Evolutionary conservation across 2,113 vertebrate species (phyloP).

Genomic region (Osmerus eperlanus): DNA sequence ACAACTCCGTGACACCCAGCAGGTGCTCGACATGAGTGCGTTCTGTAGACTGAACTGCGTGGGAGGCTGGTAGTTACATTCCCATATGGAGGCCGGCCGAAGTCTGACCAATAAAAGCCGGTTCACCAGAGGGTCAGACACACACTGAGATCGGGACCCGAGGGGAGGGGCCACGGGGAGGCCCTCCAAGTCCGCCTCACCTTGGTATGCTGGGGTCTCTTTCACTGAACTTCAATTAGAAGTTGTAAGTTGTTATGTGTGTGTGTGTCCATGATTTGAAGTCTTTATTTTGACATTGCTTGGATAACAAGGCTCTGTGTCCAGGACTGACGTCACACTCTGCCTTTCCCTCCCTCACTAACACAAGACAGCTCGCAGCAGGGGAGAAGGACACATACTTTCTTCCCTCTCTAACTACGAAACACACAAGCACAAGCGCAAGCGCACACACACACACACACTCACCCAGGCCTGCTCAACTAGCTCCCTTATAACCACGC

Average conservation of each 20-base stretch:
- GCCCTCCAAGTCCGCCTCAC: not conserved
- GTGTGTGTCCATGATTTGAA: not conserved
- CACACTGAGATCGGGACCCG: not conserved
- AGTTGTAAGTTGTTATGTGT: not conserved
- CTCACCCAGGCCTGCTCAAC: conserved; percentile 1
- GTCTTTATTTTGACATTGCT: no score
- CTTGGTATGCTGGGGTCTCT: no score
- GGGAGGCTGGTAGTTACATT: conserved; percentile 50
- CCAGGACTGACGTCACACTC: no score
- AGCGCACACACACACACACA: conserved; percentile 35
- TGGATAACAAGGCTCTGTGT: no score
- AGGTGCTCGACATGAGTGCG: conserved; percentile 14
- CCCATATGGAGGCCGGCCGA: conserved; percentile 49
- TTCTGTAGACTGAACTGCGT: conserved; percentile 54
- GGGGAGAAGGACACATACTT: no score
- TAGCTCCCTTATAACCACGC: conserved; percentile 59
- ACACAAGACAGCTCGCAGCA: conserved; percentile 2
- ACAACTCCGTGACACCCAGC: conserved; percentile 23
- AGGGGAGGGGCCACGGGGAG: not conserved
- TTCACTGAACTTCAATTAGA: no score
- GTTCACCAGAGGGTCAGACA: conserved; percentile 15
- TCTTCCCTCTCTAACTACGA: not conserved
- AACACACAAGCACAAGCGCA: conserved; percentile 53
- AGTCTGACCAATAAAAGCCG: conserved; percentile 49
- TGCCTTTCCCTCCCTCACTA: conserved; percentile 1